Percentiles rank a stretch among this genome's conserved stretches.
phyloP scores from a whole-genome alignment of 2,113 vertebrate species.

The Strix aluco region DNA sequence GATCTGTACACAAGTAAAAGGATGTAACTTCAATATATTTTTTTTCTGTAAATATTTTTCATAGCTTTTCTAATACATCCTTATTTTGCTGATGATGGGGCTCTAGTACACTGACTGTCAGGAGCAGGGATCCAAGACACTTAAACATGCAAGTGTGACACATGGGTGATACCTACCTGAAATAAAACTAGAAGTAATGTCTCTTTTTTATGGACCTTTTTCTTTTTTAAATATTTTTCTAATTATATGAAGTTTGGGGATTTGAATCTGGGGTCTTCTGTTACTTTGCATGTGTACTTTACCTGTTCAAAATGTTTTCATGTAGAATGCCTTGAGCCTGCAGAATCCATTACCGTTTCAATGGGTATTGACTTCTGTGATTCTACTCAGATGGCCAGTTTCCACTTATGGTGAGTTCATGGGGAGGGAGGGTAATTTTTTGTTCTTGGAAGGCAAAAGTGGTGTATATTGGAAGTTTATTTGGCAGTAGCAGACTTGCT shows the following conservation, averaged over 20 bases:
- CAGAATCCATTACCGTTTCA: constrained; percentile 85
- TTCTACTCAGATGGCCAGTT: constrained; percentile 92
- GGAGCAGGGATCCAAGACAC: neutral
- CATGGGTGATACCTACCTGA: neutral
- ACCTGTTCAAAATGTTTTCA: constrained; percentile 66
- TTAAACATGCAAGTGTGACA: neutral
- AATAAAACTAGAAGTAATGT: neutral
- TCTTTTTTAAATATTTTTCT: neutral
- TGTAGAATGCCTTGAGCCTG: constrained; percentile 88
- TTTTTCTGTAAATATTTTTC: neutral
- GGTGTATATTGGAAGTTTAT: neutral
- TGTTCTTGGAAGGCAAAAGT: neutral
- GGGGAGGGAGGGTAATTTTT: neutral
- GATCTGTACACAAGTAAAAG: neutral
- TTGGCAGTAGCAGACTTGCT: neutral
- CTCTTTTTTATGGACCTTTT: neutral
- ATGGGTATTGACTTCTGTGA: constrained; percentile 97
- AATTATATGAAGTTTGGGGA: neutral
- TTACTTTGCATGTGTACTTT: neutral
- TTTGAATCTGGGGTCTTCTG: neutral
- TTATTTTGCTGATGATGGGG: neutral
- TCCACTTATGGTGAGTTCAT: constrained; percentile 92
- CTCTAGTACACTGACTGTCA: neutral
- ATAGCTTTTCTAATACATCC: neutral
- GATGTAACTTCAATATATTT: neutral